phyloP scores from a whole-genome alignment of 2,113 vertebrate species.

The Tichodroma muraria region DNA sequence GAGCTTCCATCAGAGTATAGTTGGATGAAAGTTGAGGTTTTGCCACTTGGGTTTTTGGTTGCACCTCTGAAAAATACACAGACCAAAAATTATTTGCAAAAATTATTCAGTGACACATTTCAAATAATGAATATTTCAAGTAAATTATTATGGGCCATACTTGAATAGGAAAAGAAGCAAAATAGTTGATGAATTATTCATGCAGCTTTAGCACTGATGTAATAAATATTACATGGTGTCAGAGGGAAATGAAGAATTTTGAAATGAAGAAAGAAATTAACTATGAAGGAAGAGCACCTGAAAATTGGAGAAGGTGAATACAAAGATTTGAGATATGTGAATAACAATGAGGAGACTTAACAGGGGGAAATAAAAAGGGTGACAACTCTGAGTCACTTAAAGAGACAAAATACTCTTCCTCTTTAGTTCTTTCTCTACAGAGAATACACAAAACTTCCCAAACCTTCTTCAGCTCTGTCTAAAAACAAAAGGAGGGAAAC shows the following conservation, averaged over 20 bases:
- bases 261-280: conserved; percentile 19
- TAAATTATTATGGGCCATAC: background rate
- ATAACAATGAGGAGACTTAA: background rate
- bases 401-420: background rate
- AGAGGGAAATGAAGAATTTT: background rate
- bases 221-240: conserved; percentile 47
- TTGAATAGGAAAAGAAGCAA: background rate
- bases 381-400: background rate
- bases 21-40: background rate
- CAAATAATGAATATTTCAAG: conserved; percentile 40
- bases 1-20: background rate
- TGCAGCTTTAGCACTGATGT: background rate
- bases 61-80: background rate
- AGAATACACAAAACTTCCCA: background rate
- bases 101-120: background rate
- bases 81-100: background rate
- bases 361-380: background rate
- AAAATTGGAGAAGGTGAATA: background rate
- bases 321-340: background rate
- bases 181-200: conserved; percentile 37
- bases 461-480: background rate
- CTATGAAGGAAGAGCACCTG: conserved; percentile 12
- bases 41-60: background rate
- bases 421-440: background rate
- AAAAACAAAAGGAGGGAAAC: background rate